phyloP scores from a whole-genome alignment of 2,797 vertebrate species.

The Limnodromus scolopaceus region DNA sequence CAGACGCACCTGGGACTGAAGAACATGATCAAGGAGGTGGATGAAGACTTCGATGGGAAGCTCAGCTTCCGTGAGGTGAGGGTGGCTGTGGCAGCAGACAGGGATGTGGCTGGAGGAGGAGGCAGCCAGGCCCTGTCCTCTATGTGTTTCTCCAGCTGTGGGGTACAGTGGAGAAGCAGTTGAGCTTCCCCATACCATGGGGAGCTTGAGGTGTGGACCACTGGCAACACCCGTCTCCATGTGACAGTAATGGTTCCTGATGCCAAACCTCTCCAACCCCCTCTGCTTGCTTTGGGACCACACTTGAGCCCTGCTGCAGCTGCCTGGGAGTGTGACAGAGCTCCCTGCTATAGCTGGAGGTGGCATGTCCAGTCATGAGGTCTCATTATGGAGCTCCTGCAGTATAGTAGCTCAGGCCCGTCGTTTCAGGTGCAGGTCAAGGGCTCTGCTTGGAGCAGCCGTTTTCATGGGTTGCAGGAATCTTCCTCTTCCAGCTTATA shows the following conservation, averaged over 20 bases:
- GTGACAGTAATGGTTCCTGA: neutral
- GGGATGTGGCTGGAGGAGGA: neutral
- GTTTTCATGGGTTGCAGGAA: neutral
- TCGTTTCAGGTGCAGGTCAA: neutral
- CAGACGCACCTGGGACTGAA: conserved; percentile 85
- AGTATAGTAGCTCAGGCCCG: neutral
- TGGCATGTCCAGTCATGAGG: neutral
- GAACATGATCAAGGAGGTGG: conserved; percentile 85
- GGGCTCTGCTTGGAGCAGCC: neutral
- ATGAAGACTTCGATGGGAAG: conserved; percentile 83
- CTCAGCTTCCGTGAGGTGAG: conserved; percentile 82
- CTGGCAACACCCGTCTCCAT: neutral
- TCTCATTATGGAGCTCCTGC: neutral
- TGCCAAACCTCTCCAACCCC: neutral
- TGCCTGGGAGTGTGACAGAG: neutral
- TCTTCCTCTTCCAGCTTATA: neutral
- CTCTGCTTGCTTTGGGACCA: neutral
- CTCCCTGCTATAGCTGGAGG: neutral
- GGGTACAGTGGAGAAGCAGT: neutral
- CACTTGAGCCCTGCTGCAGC: neutral
- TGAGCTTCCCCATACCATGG: neutral
- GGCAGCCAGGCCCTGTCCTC: neutral
- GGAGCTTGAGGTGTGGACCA: neutral
- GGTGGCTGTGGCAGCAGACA: neutral
- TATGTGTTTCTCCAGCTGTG: neutral